Evolutionary conservation across 2,888 invertebrate species (phyloP).

Genomic region (Mimachlamys varia): DNA sequence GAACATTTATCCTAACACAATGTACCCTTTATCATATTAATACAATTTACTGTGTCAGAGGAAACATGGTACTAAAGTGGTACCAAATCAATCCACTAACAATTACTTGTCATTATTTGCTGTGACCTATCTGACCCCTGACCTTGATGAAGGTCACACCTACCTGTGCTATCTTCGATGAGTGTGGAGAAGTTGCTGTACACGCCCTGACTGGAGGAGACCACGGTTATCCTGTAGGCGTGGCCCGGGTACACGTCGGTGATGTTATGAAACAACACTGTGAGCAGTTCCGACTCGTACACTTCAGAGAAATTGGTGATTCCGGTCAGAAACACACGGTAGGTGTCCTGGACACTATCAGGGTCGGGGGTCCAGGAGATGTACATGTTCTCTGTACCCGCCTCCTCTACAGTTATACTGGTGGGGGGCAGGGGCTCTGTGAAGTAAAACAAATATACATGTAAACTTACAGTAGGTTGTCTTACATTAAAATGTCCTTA

Average conservation of each 20-base stretch:
- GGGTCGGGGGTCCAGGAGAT: constrained; percentile 62
- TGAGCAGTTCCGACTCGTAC: constrained; percentile 39
- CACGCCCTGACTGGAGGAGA: constrained; percentile 61
- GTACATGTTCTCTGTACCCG: constrained; percentile 62
- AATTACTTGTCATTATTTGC: too few species aligned
- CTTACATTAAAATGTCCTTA: neutral
- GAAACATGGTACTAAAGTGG: too few species aligned
- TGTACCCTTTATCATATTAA: too few species aligned
- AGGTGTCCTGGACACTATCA: constrained; percentile 57
- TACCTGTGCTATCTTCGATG: constrained; percentile 65
- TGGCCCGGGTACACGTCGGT: constrained; percentile 62
- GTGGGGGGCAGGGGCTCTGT: constrained; percentile 65
- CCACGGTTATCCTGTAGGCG: constrained; percentile 63
- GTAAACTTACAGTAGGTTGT: neutral
- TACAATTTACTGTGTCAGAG: too few species aligned
- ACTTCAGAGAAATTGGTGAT: constrained; percentile 47
- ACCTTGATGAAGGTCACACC: neutral
- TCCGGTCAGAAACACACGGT: constrained; percentile 43
- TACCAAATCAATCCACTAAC: too few species aligned
- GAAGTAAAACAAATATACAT: constrained; percentile 24
- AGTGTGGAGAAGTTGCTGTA: constrained; percentile 60
- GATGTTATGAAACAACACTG: constrained; percentile 52
- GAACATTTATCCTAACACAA: too few species aligned
- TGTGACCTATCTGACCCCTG: too few species aligned
- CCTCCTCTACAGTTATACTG: constrained; percentile 59